phyloP scores from a whole-genome alignment of 2,113 vertebrate genomes.

The Merops nubicus region DNA sequence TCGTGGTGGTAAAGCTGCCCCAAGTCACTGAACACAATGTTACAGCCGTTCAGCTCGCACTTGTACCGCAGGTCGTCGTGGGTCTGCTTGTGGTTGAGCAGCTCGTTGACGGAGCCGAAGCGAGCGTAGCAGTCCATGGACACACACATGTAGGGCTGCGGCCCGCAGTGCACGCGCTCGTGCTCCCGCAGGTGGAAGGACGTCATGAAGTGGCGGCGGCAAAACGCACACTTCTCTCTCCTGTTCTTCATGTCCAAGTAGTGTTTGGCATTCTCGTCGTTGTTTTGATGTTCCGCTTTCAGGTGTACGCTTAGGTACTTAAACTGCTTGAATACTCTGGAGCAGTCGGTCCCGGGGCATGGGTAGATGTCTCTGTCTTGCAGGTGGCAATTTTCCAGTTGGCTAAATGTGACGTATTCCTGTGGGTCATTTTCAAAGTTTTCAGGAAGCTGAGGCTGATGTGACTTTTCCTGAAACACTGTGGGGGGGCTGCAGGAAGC shows the following conservation, averaged over 20 bases:
- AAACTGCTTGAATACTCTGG: slow-evolving; percentile 90
- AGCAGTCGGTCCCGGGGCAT: slow-evolving; percentile 91
- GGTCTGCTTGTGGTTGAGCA: slow-evolving; percentile 90
- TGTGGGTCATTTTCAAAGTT: slow-evolving; percentile 80
- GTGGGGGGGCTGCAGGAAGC: slow-evolving; percentile 60
- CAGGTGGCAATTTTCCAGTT: slow-evolving; percentile 84
- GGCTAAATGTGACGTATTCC: slow-evolving; percentile 89
- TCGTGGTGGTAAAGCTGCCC: slow-evolving; percentile 96
- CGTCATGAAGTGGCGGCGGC: slow-evolving; percentile 91
- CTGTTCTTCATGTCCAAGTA: slow-evolving; percentile 92
- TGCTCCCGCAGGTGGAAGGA: slow-evolving; percentile 91
- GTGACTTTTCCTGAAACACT: slow-evolving; percentile 54
- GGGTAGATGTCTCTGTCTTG: slow-evolving; percentile 93
- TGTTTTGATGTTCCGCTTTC: slow-evolving; percentile 89
- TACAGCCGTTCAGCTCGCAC: slow-evolving; percentile 92
- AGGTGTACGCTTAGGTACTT: slow-evolving; percentile 95
- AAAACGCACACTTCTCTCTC: slow-evolving; percentile 92
- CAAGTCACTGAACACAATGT: slow-evolving; percentile 90
- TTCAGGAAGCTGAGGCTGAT: slow-evolving; percentile 64
- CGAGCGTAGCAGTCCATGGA: slow-evolving; percentile 87
- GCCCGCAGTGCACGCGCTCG: slow-evolving; percentile 85
- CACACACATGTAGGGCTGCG: slow-evolving; percentile 87
- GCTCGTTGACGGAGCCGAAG: slow-evolving; percentile 88
- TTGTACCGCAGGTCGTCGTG: slow-evolving; percentile 90
- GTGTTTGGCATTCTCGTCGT: slow-evolving; percentile 91